Evolutionary conservation across 2,113 vertebrate species (phyloP).

Genomic region (Axis porcinus): DNA sequence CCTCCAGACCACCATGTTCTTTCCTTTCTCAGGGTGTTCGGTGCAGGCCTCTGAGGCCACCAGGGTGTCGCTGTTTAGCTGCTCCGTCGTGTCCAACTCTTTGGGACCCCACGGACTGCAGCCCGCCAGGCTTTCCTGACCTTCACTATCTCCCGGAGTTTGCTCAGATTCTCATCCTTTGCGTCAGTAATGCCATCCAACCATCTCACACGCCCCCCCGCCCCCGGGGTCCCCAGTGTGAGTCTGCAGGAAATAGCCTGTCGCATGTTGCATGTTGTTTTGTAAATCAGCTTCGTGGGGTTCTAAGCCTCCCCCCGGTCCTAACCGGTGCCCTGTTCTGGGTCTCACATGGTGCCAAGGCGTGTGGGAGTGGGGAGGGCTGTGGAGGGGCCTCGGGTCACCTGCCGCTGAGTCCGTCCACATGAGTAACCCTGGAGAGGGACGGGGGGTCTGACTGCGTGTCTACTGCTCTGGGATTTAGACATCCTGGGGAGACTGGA

Average conservation of each 20-base stretch:
- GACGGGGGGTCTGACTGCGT: fast-evolving
- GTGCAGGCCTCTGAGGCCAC: background rate
- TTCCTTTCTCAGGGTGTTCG: background rate
- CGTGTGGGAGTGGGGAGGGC: too few relatives aligned
- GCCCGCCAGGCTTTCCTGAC: too few relatives aligned
- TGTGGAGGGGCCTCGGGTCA: background rate
- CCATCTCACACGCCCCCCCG: too few relatives aligned
- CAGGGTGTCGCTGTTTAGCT: background rate
- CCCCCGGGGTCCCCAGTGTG: background rate
- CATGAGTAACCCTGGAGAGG: background rate
- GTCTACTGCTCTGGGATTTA: background rate
- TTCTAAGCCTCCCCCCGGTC: background rate
- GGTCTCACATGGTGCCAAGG: background rate
- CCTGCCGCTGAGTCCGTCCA: background rate
- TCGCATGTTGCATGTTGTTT: background rate
- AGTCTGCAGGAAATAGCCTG: background rate
- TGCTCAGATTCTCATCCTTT: background rate
- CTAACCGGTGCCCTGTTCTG: background rate
- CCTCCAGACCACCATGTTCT: background rate
- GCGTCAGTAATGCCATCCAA: background rate
- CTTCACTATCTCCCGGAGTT: background rate
- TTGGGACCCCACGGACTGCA: background rate
- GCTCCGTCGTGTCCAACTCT: background rate
- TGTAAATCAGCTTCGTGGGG: too few relatives aligned
- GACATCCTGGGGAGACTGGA: too few relatives aligned